These are phyloP conservation scores for Seriola dumerili DNA, from an alignment of 2,113 vertebrate genomes.

Conservation along the genomic window DNA sequence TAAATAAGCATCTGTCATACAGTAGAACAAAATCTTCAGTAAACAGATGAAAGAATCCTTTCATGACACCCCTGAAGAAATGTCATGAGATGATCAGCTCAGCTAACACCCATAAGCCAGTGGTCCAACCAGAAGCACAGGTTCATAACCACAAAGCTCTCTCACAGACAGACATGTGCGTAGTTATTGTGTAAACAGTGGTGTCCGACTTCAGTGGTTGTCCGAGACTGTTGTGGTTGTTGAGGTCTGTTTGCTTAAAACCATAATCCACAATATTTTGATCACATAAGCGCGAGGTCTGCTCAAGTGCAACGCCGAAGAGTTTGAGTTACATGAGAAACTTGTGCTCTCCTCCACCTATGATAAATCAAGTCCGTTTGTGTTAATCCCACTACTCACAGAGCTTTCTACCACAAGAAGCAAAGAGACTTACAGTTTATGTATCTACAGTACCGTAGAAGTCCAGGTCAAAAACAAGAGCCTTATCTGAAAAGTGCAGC, in stretches of 20 bases:
- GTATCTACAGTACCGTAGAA: too few relatives aligned
- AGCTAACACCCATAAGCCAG: not conserved
- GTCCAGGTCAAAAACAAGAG: too few relatives aligned
- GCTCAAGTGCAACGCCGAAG: too few relatives aligned
- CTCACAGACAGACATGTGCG: not conserved
- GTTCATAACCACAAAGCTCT: not conserved
- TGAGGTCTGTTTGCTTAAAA: not conserved
- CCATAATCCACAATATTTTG: not conserved
- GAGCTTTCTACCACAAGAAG: too few relatives aligned
- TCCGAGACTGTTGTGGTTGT: not conserved
- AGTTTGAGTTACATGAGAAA: not conserved
- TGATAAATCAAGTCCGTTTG: too few relatives aligned
- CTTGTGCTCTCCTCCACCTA: too few relatives aligned
- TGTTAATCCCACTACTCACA: too few relatives aligned
- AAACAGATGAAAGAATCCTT: not conserved
- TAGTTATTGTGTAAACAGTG: not conserved
- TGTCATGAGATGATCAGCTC: not conserved
- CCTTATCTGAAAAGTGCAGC: too few relatives aligned
- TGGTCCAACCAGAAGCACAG: not conserved
- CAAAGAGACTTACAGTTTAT: too few relatives aligned
- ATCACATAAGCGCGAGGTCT: not conserved
- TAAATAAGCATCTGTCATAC: not conserved
- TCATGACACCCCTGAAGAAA: not conserved
- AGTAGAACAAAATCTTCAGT: not conserved
- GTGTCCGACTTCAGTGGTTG: not conserved